phyloP scores from a whole-genome alignment of 2,797 vertebrate genomes.

The Anolis apletophallus region DNA sequence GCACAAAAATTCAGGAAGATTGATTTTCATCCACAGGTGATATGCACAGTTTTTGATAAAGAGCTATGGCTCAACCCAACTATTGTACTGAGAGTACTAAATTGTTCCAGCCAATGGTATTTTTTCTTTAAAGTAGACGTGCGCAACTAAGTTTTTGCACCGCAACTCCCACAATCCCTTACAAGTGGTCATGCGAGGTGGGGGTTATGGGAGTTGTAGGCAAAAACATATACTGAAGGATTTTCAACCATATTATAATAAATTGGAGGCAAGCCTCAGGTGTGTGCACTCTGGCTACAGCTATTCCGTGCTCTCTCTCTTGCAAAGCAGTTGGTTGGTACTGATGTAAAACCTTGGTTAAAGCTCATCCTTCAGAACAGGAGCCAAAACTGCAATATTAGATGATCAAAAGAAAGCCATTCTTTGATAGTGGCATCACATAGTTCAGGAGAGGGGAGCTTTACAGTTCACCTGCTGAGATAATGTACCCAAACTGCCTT shows the following conservation, averaged over 20 bases:
- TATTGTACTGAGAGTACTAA: neutral
- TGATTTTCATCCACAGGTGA: conserved; percentile 1
- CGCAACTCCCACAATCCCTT: too few relatives aligned
- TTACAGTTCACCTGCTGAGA: neutral
- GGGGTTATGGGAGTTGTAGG: too few relatives aligned
- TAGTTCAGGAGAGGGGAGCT: too few relatives aligned
- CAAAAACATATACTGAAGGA: too few relatives aligned
- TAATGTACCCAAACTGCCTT: neutral
- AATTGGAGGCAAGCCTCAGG: neutral
- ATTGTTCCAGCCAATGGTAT: neutral
- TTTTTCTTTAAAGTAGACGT: neutral
- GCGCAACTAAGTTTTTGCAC: too few relatives aligned
- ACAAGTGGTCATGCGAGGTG: too few relatives aligned
- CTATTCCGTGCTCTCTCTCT: neutral
- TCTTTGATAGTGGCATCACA: neutral
- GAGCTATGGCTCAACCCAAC: neutral
- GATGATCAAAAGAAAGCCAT: neutral
- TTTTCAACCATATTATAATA: neutral
- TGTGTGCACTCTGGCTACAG: neutral
- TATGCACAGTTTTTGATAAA: neutral
- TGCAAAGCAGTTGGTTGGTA: neutral
- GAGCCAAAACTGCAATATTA: neutral
- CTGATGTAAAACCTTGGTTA: neutral
- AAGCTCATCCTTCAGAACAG: neutral
- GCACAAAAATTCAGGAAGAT: neutral